phyloP scores from a whole-genome alignment of 2,113 vertebrate species.

The Regulus satrapa region DNA sequence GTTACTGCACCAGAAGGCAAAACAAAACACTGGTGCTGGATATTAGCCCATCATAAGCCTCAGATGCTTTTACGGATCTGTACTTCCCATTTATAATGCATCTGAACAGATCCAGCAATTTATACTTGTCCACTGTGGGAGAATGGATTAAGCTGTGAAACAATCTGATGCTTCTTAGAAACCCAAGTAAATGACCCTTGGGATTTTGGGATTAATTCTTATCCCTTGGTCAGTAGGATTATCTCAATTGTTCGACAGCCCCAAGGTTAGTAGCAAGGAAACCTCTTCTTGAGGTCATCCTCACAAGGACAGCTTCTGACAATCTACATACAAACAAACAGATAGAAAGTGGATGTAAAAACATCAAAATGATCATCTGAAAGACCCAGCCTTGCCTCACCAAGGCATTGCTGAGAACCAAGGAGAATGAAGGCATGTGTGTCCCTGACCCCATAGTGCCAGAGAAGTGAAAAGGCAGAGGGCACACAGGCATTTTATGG shows the following conservation, averaged over 20 bases:
- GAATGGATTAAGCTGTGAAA: background rate
- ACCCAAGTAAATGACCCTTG: background rate
- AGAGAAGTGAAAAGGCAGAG: background rate
- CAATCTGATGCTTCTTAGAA: background rate
- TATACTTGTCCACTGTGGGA: background rate
- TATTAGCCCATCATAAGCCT: background rate
- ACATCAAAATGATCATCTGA: background rate
- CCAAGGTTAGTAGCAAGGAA: background rate
- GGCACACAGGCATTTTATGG: background rate
- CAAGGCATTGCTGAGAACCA: background rate
- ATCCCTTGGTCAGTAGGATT: background rate
- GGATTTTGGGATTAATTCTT: background rate
- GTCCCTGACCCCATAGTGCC: rapidly evolving
- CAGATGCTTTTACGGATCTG: background rate
- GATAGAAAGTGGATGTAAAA: background rate
- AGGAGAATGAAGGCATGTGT: background rate
- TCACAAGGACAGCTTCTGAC: background rate
- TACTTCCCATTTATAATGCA: background rate
- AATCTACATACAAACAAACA: background rate
- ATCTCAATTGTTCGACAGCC: background rate
- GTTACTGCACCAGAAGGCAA: background rate
- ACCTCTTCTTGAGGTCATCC: background rate
- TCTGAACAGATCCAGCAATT: background rate
- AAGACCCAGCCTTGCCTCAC: background rate
- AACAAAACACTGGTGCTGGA: rapidly evolving